Base-by-base conservation (phyloP, 1,140 invertebrate species). In the Drosophila pectinifera region DNA sequence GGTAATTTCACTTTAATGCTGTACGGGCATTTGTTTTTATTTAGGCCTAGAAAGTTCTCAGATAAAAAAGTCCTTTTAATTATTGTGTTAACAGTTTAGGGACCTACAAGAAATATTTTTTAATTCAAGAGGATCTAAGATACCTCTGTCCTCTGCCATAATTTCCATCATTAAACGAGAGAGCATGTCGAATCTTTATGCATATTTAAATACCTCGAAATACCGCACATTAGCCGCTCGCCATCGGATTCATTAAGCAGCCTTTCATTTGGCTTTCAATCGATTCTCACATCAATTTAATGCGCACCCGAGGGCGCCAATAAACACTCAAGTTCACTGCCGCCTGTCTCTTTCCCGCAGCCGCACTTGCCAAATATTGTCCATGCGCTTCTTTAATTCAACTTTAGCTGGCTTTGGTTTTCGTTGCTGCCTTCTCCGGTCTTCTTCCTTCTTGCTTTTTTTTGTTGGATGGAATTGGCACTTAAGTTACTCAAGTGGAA, bases 401-500 rank as follows among this genome's bases (percentile, higher is more conserved):
- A 49, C 64, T 54, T 69, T 67, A 41, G 42, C 48, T 46, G 38
- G 26, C 38, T 51, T 55, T 42, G 34, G 59, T 77, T 70, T 61
- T 62, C 38, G 26, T 73, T 42, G 49, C 59, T 78, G 31, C 69
- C 64, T 77, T 53, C 26, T 43, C 58, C 41, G 38, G 39, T 63
- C 68, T 48, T 61, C 43, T 38, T 65, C 41, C 3, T 43, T 46
- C 7, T 48, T 55, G 39, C 53, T 61, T 57, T 67, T 70, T 62
- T 45, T 78, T 77, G 78, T 70, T 67, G 58, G 58, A 72, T 70
- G 65, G 81, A 90, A 89, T 89, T 89, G 85, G 85, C 85, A 89
- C 85, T 85, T 90, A 89, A 90, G 80, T 89, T 89, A 90, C 78
- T 89, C 85, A 89, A 89, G 85, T 89, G 85, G 85, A 90, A 90